These are phyloP conservation scores for Anadara kagoshimensis DNA, from an alignment of 1,140 invertebrate species.

Conservation along the genomic window DNA sequence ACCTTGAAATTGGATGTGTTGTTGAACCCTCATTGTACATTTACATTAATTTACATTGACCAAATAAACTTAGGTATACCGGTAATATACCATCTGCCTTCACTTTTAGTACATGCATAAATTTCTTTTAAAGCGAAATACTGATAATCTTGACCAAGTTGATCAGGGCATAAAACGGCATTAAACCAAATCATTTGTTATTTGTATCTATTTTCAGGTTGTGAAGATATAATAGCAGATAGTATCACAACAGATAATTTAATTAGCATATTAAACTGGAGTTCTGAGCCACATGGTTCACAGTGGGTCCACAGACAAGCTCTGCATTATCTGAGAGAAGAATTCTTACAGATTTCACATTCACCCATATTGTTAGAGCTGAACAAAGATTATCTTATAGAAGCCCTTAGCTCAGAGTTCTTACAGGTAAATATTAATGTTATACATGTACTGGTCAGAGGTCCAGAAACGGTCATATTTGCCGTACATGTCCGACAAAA, in stretches of 20 bases:
- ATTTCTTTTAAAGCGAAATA: too few species aligned
- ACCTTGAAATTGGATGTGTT: too few species aligned
- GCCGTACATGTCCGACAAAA: too few species aligned
- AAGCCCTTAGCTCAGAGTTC: conserved; percentile 90
- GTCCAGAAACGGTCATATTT: too few species aligned
- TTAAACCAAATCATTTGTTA: background rate
- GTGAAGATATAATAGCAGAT: conserved; percentile 95
- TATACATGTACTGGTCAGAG: too few species aligned
- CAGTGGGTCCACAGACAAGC: conserved; percentile 93
- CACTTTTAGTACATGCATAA: too few species aligned
- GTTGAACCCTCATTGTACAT: too few species aligned
- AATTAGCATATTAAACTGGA: conserved; percentile 81
- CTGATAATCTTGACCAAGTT: too few species aligned
- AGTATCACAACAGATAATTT: conserved; percentile 88
- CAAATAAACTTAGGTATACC: too few species aligned
- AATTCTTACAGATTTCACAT: conserved; percentile 83
- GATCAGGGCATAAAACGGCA: too few species aligned
- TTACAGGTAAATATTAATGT: conserved; percentile 79
- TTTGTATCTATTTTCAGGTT: conserved; percentile 72
- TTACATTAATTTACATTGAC: too few species aligned
- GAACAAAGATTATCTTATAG: conserved; percentile 85
- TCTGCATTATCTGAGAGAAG: conserved; percentile 87
- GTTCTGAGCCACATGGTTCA: conserved; percentile 90
- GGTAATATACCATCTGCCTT: too few species aligned
- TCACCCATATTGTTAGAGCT: conserved; percentile 86